Conservation (phyloP, 1,140 invertebrate genomes). For the Rhyzopertha dominica region DNA sequence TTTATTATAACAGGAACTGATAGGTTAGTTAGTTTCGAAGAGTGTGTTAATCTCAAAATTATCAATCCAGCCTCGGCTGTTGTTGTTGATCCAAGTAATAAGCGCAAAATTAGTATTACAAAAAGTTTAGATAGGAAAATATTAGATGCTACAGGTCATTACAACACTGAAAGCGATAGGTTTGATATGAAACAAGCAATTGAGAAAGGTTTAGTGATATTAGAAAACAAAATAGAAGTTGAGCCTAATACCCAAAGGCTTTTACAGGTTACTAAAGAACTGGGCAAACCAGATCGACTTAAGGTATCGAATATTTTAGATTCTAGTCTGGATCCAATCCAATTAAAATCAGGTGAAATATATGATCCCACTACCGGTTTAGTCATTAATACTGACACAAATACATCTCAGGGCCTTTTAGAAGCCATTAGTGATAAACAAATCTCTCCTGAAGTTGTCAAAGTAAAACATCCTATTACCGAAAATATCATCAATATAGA, state of each 20-base stretch:
- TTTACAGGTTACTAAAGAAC: conserved; percentile 58
- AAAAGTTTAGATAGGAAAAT: conserved; percentile 74
- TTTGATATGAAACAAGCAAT: conserved; percentile 79
- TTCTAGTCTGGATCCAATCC: conserved; percentile 57
- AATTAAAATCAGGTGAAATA: conserved; percentile 63
- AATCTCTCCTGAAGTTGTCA: conserved; percentile 62
- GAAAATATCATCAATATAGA: conserved; percentile 65
- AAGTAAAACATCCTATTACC: conserved; percentile 69
- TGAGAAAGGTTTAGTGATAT: conserved; percentile 57
- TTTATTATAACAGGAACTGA: conserved; percentile 86
- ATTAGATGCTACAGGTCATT: conserved; percentile 72
- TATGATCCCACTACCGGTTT: conserved; percentile 69
- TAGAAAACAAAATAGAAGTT: conserved; percentile 51
- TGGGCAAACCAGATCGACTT: conserved; percentile 60
- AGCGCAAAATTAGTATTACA: conserved; percentile 63
- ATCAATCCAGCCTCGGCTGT: conserved; percentile 76
- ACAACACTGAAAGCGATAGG: conserved; percentile 52
- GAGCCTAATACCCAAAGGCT: conserved; percentile 49
- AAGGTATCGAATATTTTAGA: conserved; percentile 55
- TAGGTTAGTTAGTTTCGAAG: conserved; percentile 77
- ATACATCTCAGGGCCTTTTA: conserved; percentile 64
- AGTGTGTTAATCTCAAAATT: conserved; percentile 79
- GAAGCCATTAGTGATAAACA: conserved; percentile 63
- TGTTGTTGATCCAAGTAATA: conserved; percentile 69
- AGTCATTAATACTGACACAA: conserved; percentile 65